These are phyloP conservation scores for Trididemnum miniatum DNA, from an alignment of 23 tunicate genomes.

Conservation along the genomic window DNA sequence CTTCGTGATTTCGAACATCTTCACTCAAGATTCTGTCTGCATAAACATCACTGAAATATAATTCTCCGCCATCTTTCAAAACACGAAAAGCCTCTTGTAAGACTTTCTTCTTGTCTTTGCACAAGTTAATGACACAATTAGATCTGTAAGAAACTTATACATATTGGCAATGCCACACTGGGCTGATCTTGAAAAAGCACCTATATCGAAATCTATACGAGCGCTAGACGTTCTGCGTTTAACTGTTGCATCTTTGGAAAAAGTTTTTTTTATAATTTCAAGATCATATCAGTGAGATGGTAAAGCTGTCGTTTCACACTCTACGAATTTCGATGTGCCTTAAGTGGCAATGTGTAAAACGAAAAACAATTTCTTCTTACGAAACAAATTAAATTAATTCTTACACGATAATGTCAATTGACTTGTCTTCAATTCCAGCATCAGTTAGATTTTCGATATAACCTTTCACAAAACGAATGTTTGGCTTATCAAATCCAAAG, in stretches of 20 bases:
- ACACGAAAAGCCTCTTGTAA: conserved; percentile 62
- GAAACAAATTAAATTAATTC: no score
- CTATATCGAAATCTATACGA: no score
- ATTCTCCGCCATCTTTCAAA: conserved; percentile 82
- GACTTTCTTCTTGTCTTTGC: conserved; percentile 73
- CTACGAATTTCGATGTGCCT: no score
- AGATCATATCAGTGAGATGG: no score
- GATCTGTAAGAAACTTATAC: conserved; percentile 55
- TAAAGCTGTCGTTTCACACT: no score
- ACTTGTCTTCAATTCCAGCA: conserved; percentile 70
- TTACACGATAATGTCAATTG: conserved; percentile 82
- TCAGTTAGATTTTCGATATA: conserved; percentile 70
- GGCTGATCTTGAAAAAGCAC: no score
- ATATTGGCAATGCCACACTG: no score
- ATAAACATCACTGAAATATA: conserved; percentile 88
- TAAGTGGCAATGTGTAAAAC: no score
- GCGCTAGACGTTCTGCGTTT: no score
- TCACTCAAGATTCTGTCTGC: conserved; percentile 54
- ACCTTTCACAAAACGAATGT: conserved; percentile 80
- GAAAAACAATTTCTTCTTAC: no score
- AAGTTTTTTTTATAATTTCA: no score
- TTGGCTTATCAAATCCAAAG: conserved; percentile 71
- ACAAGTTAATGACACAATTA: conserved; percentile 79
- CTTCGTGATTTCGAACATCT: conserved; percentile 44
- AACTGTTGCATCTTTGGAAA: no score